phyloP scores from a whole-genome alignment of 2,888 invertebrate species.

The Fragum fragum region DNA sequence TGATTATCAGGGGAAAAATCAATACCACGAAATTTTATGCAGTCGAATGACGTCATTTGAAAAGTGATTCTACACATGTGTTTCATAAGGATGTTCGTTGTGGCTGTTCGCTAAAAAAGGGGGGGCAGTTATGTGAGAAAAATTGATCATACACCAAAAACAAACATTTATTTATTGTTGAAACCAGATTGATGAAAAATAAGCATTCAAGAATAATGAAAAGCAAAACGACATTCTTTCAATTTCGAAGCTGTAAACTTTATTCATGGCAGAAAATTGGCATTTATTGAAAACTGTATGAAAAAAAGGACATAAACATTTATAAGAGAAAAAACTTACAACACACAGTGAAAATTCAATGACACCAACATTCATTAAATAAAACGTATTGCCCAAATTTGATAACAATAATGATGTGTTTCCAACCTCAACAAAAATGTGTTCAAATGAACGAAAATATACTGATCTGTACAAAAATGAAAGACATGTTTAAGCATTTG shows the following conservation, averaged over 20 bases:
- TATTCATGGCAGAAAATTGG: conserved; percentile 24
- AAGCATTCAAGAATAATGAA: no score
- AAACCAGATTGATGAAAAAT: no score
- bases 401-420: conserved; percentile 21
- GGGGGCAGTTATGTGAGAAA: no score
- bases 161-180: no score
- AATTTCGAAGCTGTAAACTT: conserved; percentile 18
- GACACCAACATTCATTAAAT: conserved; percentile 4
- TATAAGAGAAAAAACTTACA: conserved; percentile 25
- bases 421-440: conserved; percentile 8
- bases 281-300: conserved; percentile 29
- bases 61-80: no score
- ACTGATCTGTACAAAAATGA: conserved; percentile 19
- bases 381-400: conserved; percentile 4
- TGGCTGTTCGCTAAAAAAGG: no score
- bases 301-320: conserved; percentile 15
- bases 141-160: no score
- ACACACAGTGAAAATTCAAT: conserved; percentile 8
- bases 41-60: no score
- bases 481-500: conserved; percentile 21
- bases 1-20: no score
- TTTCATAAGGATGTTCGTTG: no score
- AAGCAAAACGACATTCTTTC: neutral
- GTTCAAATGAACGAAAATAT: conserved; percentile 27
- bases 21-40: no score